Evolutionary conservation across 2,113 vertebrate species (phyloP).

Genomic region (Microcebus griseorufus): DNA sequence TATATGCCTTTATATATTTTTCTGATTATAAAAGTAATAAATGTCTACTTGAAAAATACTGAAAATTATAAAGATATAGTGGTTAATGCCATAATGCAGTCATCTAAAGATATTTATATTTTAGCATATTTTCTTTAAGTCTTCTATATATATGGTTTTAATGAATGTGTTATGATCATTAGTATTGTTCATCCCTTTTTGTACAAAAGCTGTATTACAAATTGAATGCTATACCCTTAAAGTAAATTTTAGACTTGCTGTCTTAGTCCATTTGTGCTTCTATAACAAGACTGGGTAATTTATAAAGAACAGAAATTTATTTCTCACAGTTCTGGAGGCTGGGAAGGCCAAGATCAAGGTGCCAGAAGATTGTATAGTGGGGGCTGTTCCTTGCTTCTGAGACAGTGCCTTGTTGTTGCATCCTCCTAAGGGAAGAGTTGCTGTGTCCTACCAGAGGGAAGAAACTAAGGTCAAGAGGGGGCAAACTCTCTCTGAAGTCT

Average conservation of each 20-base stretch:
- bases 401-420: neutral
- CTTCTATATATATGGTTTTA: neutral
- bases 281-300: neutral
- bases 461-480: neutral
- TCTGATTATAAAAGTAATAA: slow-evolving; percentile 9
- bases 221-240: neutral
- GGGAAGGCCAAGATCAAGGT: neutral
- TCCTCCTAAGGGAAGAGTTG: neutral
- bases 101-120: neutral
- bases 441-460: neutral
- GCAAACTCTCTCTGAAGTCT: neutral
- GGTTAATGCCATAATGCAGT: neutral
- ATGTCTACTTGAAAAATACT: neutral
- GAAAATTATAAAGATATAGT: neutral
- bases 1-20: slow-evolving; percentile 5
- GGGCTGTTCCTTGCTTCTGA: neutral
- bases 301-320: neutral
- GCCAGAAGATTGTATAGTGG: too few relatives aligned
- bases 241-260: neutral
- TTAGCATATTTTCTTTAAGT: slow-evolving; percentile 17
- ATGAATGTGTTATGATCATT: neutral
- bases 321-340: neutral
- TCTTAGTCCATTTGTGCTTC: neutral
- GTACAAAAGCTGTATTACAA: neutral
- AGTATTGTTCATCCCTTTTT: slow-evolving; percentile 18